These are phyloP conservation scores for Teleopsis dalmanni DNA, from an alignment of 1,140 invertebrate species.

Conservation along the genomic window DNA sequence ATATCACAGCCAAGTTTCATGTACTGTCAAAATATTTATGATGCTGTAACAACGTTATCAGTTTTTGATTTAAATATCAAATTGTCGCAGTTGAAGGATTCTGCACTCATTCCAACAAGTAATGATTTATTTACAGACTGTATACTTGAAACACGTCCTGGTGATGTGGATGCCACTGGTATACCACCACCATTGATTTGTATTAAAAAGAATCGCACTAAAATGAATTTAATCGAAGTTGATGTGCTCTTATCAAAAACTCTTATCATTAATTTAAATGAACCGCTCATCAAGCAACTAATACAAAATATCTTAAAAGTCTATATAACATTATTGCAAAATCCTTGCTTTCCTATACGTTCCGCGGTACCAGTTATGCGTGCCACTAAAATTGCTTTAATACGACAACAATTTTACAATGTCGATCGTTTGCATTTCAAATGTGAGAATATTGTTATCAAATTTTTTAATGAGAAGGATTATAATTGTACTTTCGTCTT, in stretches of 20 bases:
- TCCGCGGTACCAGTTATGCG: slow-evolving; percentile 17
- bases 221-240: slow-evolving; percentile 22
- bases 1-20: slow-evolving; percentile 38
- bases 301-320: slow-evolving; percentile 20
- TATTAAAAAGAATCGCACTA: slow-evolving; percentile 21
- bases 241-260: slow-evolving; percentile 29
- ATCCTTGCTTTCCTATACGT: slow-evolving; percentile 22
- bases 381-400: slow-evolving; percentile 21
- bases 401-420: slow-evolving; percentile 26
- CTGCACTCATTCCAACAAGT: not conserved
- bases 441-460: slow-evolving; percentile 49
- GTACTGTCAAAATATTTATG: slow-evolving; percentile 23
- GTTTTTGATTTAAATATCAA: slow-evolving; percentile 33
- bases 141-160: slow-evolving; percentile 31
- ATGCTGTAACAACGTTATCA: slow-evolving; percentile 22
- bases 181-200: slow-evolving; percentile 31
- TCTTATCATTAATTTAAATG: slow-evolving; percentile 22
- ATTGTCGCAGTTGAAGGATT: not conserved
- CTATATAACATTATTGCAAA: slow-evolving; percentile 21
- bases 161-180: slow-evolving; percentile 25
- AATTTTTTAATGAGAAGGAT: slow-evolving; percentile 43
- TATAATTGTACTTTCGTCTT: slow-evolving; percentile 47
- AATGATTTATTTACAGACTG: slow-evolving; percentile 5
- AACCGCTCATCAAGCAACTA: slow-evolving; percentile 19
- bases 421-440: slow-evolving; percentile 45